Base-by-base conservation (phyloP, 2,113 vertebrate species). In the Phylloscopus trochiloides region DNA sequence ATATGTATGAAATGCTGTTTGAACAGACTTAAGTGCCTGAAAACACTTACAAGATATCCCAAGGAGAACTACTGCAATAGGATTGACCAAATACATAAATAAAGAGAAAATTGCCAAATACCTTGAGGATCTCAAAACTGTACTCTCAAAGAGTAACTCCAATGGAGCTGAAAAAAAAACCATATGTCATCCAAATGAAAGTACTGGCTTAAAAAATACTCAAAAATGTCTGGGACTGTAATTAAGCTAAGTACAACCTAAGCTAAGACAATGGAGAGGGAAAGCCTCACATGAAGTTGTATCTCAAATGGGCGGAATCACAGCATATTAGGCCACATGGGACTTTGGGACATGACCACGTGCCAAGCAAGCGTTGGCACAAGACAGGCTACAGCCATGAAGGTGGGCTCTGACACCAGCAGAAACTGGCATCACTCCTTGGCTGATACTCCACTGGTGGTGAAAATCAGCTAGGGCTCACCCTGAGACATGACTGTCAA, bases 351-450 rank as follows among this genome's bases (percentile, higher is more conserved):
- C 25, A 17, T 29, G 19, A 9, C 9, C 66, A n/a, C 19, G 12
- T 17, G 9, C 55, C 1, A 3, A 84, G 18, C 7, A 29, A 68
- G 15, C 0, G 0, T 1, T 52, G 45, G 17, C 19, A 29, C 29
- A 25, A 74, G 52, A 32, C 59, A 34, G 21, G 3, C 25, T 68
- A 25, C 8, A 52, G 48, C n/a, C 50, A 24, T 12, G 54, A 88
- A 20, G 2, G 5, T 15, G 14, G 10, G 20, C n/a, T 71, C 43
- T 28, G 76, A 31, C 20, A 48, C 34, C 34, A 52, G 22, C 7
- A 12, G 34, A 25, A 70, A 42, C 5, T 11, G 7, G 10, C 26
- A 50, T 43, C 1, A 0, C 5, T 74, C 25, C 43, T 55, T 54
- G 29, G 38, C 26, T 82, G 18, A 47, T 36, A 34, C 3, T 47